A percentile compares a stretch with the other conserved stretches of the same genome.
Evolutionary conservation across 2,888 invertebrate genomes (phyloP).

Genomic region (Matsumyia berberina): DNA sequence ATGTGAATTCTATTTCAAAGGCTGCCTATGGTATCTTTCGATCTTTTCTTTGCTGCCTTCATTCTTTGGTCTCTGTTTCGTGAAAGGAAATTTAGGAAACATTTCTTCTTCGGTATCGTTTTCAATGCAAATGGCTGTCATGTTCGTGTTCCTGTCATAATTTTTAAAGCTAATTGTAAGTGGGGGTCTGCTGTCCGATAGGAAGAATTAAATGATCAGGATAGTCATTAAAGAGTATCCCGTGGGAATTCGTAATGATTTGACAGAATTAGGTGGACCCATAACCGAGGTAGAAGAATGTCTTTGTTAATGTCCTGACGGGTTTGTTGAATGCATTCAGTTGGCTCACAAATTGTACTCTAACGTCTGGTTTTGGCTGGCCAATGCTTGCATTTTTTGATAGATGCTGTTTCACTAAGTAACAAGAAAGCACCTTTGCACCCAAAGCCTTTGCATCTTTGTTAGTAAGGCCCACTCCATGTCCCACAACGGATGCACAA

Average conservation of each 20-base stretch:
- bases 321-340: too few relatives aligned
- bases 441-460: too few relatives aligned
- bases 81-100: not conserved
- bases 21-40: slow-evolving; percentile 9
- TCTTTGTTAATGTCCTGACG: too few relatives aligned
- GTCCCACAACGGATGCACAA: too few relatives aligned
- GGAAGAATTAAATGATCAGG: slow-evolving; percentile 21
- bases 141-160: slow-evolving; percentile 44
- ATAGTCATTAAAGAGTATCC: slow-evolving; percentile 2
- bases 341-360: too few relatives aligned
- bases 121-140: slow-evolving; percentile 41
- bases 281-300: too few relatives aligned
- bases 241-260: slow-evolving; percentile 1
- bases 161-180: slow-evolving; percentile 57
- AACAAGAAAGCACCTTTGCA: too few relatives aligned
- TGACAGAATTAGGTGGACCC: too few relatives aligned
- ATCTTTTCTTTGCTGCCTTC: slow-evolving; percentile 19
- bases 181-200: slow-evolving; percentile 17
- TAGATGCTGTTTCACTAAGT: too few relatives aligned
- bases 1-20: slow-evolving; percentile 54
- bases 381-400: too few relatives aligned
- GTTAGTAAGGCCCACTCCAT: too few relatives aligned
- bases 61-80: slow-evolving; percentile 4
- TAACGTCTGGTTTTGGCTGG: too few relatives aligned
- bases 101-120: not conserved